These are phyloP conservation scores for Adineta ricciae DNA, from an alignment of 2,888 invertebrate species.

Conservation along the genomic window DNA sequence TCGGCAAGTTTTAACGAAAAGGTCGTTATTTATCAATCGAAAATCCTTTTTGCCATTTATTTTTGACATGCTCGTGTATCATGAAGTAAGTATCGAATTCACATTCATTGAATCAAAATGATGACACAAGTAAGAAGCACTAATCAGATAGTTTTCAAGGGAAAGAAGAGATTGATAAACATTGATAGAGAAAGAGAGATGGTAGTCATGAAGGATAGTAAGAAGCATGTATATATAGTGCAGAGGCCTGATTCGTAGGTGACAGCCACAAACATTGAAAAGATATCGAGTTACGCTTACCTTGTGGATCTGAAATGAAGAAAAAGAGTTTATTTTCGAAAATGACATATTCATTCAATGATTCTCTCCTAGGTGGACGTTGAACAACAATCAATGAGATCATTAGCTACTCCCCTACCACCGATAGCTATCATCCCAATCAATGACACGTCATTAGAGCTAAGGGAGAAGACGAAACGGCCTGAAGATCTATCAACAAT, in stretches of 20 bases:
- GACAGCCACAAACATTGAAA: background rate
- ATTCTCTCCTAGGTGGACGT: background rate
- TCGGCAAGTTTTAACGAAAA: background rate
- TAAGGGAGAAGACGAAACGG: background rate
- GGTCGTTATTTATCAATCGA: background rate
- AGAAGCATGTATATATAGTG: background rate
- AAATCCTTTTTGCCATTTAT: background rate
- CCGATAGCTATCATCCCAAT: background rate
- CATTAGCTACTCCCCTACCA: background rate
- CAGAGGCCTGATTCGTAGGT: background rate
- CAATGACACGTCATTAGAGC: background rate
- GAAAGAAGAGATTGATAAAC: background rate
- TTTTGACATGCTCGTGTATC: background rate
- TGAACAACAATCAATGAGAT: background rate
- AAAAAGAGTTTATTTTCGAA: background rate
- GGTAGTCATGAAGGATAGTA: background rate
- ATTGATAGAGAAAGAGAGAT: background rate
- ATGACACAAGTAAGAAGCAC: background rate
- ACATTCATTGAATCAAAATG: background rate
- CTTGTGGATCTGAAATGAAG: background rate
- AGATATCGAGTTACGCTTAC: background rate
- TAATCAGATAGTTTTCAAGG: background rate
- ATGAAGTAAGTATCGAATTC: background rate
- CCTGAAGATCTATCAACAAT: background rate
- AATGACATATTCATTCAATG: no score